phyloP scores from a whole-genome alignment of 2,113 vertebrate species.

The Hemibagrus wyckioides region DNA sequence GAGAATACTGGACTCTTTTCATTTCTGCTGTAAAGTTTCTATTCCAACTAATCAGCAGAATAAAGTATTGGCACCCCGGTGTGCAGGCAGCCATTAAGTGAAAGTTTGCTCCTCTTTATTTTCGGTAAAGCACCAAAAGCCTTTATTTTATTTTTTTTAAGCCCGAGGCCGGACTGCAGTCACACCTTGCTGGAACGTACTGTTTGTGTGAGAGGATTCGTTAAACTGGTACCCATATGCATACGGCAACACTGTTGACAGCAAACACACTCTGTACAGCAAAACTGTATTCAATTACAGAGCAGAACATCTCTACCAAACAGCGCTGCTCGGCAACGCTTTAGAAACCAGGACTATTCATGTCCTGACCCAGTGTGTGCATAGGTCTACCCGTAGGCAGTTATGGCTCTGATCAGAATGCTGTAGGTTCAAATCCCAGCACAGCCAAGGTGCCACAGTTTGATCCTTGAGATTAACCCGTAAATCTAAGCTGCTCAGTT shows the following conservation, averaged over 20 bases:
- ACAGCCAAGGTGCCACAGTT: neutral
- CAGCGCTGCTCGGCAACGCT: neutral
- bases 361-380: neutral
- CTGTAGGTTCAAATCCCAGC: neutral
- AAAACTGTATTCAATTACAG: neutral
- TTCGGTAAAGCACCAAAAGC: neutral
- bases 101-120: too few relatives aligned
- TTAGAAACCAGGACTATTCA: neutral
- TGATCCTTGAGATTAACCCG: neutral
- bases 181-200: neutral
- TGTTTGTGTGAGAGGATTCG: neutral
- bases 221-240: neutral
- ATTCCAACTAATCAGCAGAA: neutral
- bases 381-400: neutral
- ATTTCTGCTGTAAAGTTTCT: neutral
- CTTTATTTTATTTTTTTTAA: neutral
- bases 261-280: neutral
- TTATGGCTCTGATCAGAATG: neutral
- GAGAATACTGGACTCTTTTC: neutral
- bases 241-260: neutral
- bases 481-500: neutral
- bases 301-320: neutral
- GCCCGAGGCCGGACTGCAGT: too few relatives aligned
- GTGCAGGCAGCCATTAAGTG: neutral
- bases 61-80: neutral